A percentile compares a stretch with the other conserved stretches of the same genome.
These are phyloP conservation scores for Brenthis ino DNA, from an alignment of 2,888 invertebrate genomes.

Conservation along the genomic window DNA sequence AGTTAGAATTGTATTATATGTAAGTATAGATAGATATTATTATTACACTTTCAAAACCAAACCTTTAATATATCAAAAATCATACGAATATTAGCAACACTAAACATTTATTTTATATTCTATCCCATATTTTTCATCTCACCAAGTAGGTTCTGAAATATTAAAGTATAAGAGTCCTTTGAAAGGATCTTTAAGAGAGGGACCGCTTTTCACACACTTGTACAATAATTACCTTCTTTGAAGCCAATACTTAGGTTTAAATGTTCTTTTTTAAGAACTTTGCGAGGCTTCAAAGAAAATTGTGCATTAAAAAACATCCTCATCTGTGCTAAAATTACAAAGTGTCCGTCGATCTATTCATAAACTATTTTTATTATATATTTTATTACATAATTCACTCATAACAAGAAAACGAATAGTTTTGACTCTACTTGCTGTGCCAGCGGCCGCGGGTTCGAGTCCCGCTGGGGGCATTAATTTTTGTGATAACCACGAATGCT, in stretches of 20 bases:
- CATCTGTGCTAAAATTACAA: too few relatives aligned
- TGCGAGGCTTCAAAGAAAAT: background rate
- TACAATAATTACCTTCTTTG: conserved; percentile 23
- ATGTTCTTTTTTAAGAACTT: background rate
- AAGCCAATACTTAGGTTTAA: conserved; percentile 10
- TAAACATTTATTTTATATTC: conserved; percentile 3
- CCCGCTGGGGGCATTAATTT: too few relatives aligned
- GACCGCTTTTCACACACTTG: conserved; percentile 19
- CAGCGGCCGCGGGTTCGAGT: too few relatives aligned
- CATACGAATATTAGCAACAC: background rate
- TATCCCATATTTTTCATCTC: conserved; percentile 4
- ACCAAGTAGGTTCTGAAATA: background rate
- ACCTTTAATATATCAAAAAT: background rate
- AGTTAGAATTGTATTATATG: too few relatives aligned
- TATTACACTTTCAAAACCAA: too few relatives aligned
- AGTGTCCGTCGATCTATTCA: too few relatives aligned
- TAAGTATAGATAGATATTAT: too few relatives aligned
- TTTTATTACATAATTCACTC: too few relatives aligned
- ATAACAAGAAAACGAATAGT: too few relatives aligned
- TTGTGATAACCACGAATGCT: too few relatives aligned
- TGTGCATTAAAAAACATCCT: background rate
- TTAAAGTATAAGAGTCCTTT: conserved; percentile 16
- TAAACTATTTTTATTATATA: too few relatives aligned
- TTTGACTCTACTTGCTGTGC: too few relatives aligned
- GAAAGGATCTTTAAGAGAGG: conserved; percentile 9